Conservation (phyloP, 2,797 vertebrate species). For the Zalophus californianus region DNA sequence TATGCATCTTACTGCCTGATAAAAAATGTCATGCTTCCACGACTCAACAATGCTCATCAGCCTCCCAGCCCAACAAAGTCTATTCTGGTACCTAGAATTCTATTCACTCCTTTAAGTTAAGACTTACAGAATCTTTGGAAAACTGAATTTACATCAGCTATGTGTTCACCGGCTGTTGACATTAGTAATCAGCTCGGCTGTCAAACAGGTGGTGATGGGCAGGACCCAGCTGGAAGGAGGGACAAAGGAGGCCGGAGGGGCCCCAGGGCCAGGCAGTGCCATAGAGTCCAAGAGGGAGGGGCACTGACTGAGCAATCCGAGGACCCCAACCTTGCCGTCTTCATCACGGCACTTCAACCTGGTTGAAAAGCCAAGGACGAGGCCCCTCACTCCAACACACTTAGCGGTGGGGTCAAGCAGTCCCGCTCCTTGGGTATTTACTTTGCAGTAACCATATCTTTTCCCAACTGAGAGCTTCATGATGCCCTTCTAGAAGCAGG, state of each 20-base stretch:
- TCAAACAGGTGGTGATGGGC: background rate
- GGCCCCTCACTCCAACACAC: background rate
- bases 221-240: background rate
- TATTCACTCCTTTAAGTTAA: background rate
- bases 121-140: background rate
- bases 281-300: background rate
- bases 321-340: fast-evolving
- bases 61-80: background rate
- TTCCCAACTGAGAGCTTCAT: background rate
- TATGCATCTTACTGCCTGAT: background rate
- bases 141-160: background rate
- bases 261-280: background rate
- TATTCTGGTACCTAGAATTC: background rate
- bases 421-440: background rate
- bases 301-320: fast-evolving
- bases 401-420: background rate
- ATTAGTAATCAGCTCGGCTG: background rate
- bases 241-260: background rate
- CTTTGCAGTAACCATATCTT: background rate
- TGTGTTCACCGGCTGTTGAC: background rate
- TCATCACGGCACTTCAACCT: background rate
- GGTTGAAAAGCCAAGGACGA: background rate
- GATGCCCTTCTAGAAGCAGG: background rate
- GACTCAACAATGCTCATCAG: background rate
- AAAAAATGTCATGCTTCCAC: background rate